Conservation (phyloP, 2,888 invertebrate genomes). For the Carpatolechia fugitivella region DNA sequence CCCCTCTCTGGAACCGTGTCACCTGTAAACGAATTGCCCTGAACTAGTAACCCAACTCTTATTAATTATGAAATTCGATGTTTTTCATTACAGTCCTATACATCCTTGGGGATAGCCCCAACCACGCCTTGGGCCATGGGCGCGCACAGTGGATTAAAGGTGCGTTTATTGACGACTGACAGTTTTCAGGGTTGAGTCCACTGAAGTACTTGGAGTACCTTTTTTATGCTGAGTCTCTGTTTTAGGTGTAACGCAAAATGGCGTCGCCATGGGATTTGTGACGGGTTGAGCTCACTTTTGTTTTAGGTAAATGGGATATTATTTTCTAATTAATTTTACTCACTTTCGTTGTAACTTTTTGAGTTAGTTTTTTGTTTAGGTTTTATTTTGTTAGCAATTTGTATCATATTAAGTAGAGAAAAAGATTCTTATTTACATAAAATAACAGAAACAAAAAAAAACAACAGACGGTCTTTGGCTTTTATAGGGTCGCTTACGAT, state of each 20-base stretch:
- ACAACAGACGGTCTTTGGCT: too few relatives aligned
- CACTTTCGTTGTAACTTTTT: too few relatives aligned
- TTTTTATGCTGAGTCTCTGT: too few relatives aligned
- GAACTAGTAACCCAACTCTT: not conserved
- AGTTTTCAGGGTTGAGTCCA: constrained; percentile 4
- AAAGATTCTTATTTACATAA: too few relatives aligned
- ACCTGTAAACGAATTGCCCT: not conserved
- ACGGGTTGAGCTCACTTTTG: not conserved
- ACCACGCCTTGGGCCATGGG: not conserved
- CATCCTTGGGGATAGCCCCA: not conserved
- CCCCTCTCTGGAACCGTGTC: not conserved
- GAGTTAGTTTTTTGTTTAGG: too few relatives aligned
- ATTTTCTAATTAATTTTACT: too few relatives aligned
- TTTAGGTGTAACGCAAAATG: not conserved
- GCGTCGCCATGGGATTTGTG: not conserved
- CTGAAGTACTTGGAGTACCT: too few relatives aligned
- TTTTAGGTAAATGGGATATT: too few relatives aligned
- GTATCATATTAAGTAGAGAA: too few relatives aligned
- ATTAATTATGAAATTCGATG: not conserved
- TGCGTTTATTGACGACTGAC: constrained; percentile 8
- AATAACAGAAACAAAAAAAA: too few relatives aligned
- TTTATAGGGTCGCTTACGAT: too few relatives aligned
- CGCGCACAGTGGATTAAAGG: not conserved
- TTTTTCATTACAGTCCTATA: not conserved
- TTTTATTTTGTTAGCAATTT: too few relatives aligned